Percentiles rank a stretch among this genome's conserved stretches.
phyloP scores from a whole-genome alignment of 2,113 vertebrate genomes.

The Ailuropoda melanoleuca region DNA sequence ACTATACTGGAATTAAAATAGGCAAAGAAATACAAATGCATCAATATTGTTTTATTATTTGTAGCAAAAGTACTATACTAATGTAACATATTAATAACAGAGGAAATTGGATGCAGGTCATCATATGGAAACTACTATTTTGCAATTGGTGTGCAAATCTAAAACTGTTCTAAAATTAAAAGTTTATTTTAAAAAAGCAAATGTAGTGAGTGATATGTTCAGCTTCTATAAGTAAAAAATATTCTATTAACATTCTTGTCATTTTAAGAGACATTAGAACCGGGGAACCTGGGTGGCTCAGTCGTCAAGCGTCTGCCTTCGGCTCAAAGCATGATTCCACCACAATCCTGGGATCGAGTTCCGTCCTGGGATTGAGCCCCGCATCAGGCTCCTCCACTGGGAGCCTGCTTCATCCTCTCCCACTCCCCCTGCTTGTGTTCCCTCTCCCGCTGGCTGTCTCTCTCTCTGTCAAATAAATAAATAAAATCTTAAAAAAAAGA shows the following conservation, averaged over 20 bases:
- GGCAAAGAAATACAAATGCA: neutral
- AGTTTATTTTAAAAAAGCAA: constrained; percentile 1
- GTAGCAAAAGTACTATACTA: neutral
- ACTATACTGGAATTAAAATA: neutral
- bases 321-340: too few relatives aligned
- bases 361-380: too few relatives aligned
- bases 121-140: neutral
- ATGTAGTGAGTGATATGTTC: neutral
- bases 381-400: too few relatives aligned
- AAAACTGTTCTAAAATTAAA: constrained; percentile 45
- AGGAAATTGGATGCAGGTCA: neutral
- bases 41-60: neutral
- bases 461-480: too few relatives aligned
- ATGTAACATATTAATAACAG: neutral
- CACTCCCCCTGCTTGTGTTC: too few relatives aligned
- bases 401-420: too few relatives aligned
- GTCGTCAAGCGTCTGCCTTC: too few relatives aligned
- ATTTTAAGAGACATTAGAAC: neutral
- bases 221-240: neutral
- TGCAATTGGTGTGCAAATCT: neutral
- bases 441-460: too few relatives aligned
- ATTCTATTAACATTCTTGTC: neutral
- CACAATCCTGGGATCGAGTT: too few relatives aligned
- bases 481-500: neutral
- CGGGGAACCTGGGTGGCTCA: too few relatives aligned